Percentiles rank a stretch among this genome's conserved stretches.
Evolutionary conservation across 2,888 invertebrate genomes (phyloP).

Genomic region (Nomada goodeniana): DNA sequence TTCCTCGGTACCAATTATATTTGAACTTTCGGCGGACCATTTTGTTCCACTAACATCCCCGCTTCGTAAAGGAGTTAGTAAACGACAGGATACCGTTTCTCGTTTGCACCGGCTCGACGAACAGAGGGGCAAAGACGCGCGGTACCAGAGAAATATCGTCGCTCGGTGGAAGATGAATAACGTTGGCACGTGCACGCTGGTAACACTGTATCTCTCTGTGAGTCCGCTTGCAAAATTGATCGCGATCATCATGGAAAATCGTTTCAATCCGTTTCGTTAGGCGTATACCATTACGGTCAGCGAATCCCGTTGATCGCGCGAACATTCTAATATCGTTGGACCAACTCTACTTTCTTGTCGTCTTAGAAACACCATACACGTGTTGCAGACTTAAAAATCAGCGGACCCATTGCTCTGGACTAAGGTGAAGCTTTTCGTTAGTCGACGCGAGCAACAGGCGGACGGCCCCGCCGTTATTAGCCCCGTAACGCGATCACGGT

Average conservation of each 20-base stretch:
- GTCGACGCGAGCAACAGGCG: background rate
- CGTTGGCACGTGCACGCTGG: background rate
- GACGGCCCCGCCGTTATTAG: background rate
- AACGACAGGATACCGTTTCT: background rate
- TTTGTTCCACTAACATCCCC: background rate
- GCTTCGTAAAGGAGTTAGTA: background rate
- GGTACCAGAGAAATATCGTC: background rate
- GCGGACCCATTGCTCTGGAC: background rate
- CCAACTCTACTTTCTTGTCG: too few species aligned
- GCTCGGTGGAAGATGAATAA: background rate
- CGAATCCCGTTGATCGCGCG: background rate
- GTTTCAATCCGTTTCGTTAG: conserved; percentile 16
- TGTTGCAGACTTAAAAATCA: too few species aligned
- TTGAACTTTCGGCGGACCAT: background rate
- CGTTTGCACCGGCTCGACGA: too few species aligned
- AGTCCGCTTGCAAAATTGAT: conserved; percentile 17
- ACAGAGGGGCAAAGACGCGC: background rate
- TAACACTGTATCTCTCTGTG: conserved; percentile 14
- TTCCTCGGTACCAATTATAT: conserved; percentile 9
- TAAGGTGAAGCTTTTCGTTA: background rate
- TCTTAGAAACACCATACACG: too few species aligned
- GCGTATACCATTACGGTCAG: conserved; percentile 38
- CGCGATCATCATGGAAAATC: conserved; percentile 45
- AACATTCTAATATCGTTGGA: too few species aligned
- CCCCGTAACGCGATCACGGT: conserved; percentile 32